Percentiles rank a stretch among this genome's conserved stretches.
phyloP scores from a whole-genome alignment of 2,113 vertebrate species.

The Scophthalmus maximus region DNA sequence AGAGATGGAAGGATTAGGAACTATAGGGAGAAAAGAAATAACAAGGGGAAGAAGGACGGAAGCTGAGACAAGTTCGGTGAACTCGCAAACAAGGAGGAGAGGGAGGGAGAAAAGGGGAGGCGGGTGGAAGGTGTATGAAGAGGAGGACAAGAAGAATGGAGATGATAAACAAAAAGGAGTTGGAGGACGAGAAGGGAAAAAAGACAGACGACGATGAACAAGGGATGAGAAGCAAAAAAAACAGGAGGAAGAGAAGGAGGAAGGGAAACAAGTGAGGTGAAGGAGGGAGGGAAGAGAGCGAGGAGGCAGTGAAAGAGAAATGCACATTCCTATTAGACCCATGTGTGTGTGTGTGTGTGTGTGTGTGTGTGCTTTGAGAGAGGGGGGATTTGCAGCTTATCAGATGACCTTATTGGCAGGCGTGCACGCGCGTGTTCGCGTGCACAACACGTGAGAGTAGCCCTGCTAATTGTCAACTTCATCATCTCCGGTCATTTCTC shows the following conservation, averaged over 20 bases:
- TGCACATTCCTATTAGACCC: not conserved
- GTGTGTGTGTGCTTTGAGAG: not conserved
- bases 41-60: not conserved
- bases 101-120: not conserved
- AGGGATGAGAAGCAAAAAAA: not conserved
- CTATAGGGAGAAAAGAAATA: no score
- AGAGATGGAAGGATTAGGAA: no score
- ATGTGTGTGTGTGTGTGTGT: not conserved
- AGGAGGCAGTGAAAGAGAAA: not conserved
- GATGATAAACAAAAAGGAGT: no score
- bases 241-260: not conserved
- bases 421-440: not conserved
- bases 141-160: not conserved
- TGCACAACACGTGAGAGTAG: not conserved
- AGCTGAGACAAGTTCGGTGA: not conserved
- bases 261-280: not conserved
- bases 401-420: constrained; percentile 68
- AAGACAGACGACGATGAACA: no score
- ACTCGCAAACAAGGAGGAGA: no score
- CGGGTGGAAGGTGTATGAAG: no score
- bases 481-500: constrained; percentile 20
- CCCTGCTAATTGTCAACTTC: constrained; percentile 14
- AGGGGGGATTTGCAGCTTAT: constrained; percentile 72
- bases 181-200: not conserved
- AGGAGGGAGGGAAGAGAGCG: not conserved